Conservation (phyloP, 2,113 vertebrate genomes). For the Sceloporus tristichus region DNA sequence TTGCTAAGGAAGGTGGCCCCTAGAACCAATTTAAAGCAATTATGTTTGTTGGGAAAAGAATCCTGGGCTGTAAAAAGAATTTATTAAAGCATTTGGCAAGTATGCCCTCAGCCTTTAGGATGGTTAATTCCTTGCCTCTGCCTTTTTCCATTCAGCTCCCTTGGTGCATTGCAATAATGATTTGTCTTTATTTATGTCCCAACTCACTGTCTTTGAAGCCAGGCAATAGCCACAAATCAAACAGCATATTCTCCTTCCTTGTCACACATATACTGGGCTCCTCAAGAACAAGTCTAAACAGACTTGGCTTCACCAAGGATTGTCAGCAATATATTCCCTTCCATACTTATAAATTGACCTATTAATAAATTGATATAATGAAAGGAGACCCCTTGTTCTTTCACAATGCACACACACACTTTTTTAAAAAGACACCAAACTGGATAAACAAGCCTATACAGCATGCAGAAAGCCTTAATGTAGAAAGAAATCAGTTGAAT, state of each 20-base stretch:
- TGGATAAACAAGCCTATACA: conserved; percentile 63
- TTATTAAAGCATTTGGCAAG: conserved; percentile 16
- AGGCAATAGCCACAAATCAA: conserved; percentile 69
- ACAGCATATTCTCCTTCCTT: conserved; percentile 54
- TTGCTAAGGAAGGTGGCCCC: background rate
- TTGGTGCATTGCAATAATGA: conserved; percentile 22
- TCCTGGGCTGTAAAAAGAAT: background rate
- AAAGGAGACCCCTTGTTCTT: conserved; percentile 48
- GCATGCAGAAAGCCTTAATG: conserved; percentile 26
- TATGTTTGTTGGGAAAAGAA: conserved; percentile 36
- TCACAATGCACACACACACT: background rate
- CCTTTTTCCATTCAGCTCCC: conserved; percentile 38
- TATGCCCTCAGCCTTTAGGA: conserved; percentile 14
- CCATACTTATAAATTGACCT: conserved; percentile 48
- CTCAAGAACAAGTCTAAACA: conserved; percentile 58
- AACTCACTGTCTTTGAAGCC: conserved; percentile 57
- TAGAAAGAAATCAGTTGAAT: conserved; percentile 50
- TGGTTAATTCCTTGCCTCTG: background rate
- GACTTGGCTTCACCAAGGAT: conserved; percentile 45
- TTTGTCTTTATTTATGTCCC: conserved; percentile 58
- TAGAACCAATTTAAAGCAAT: conserved; percentile 51
- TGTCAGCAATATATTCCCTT: conserved; percentile 56
- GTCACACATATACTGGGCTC: conserved; percentile 35
- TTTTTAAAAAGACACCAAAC: conserved; percentile 37
- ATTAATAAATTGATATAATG: conserved; percentile 61